phyloP scores from a whole-genome alignment of 2,888 invertebrate genomes.

The Pseudoips prasinana region DNA sequence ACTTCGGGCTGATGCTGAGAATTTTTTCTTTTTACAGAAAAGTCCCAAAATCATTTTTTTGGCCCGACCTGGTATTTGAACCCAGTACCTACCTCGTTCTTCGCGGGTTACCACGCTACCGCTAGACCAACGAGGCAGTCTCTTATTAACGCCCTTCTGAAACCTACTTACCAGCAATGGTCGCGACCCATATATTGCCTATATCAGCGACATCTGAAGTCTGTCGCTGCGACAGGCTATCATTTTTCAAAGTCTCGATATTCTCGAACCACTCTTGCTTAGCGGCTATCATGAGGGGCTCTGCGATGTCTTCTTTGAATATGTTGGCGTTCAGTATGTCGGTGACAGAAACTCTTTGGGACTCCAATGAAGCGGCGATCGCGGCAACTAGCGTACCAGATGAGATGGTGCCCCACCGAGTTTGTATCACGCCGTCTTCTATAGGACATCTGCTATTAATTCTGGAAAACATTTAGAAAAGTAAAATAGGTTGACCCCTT shows the following conservation, averaged over 20 bases:
- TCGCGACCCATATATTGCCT: conserved; percentile 84
- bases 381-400: conserved; percentile 83
- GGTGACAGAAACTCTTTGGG: conserved; percentile 76
- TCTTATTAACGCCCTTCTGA: no score
- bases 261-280: conserved; percentile 64
- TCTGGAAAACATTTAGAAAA: conserved; percentile 47
- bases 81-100: no score
- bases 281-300: conserved; percentile 58
- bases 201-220: conserved; percentile 51
- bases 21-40: no score
- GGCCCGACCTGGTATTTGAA: no score
- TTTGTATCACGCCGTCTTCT: conserved; percentile 85
- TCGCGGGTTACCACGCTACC: no score
- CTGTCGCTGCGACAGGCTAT: conserved; percentile 26
- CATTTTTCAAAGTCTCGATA: conserved; percentile 50
- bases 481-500: conserved; percentile 3
- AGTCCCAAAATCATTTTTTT: no score
- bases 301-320: conserved; percentile 62
- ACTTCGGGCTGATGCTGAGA: no score
- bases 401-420: conserved; percentile 83
- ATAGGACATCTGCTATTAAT: conserved; percentile 81
- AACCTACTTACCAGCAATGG: conserved; percentile 74
- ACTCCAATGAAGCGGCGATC: conserved; percentile 83
- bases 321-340: conserved; percentile 69
- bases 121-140: no score